These are phyloP conservation scores for Lacerta bilineata DNA, from an alignment of 2,797 vertebrate genomes.

Conservation along the genomic window DNA sequence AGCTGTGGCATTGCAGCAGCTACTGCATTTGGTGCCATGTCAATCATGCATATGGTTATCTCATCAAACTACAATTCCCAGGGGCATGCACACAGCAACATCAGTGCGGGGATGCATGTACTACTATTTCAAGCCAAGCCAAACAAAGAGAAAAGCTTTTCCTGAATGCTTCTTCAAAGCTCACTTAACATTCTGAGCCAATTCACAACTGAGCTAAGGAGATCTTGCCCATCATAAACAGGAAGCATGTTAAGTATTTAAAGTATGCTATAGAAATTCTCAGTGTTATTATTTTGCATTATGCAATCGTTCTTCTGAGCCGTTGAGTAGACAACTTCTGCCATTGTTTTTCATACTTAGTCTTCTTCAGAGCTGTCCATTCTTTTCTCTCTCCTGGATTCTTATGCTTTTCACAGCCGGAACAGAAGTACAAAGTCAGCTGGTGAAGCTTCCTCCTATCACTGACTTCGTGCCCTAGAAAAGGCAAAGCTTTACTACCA, in stretches of 20 bases:
- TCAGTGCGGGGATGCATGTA: neutral
- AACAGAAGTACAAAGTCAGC: neutral
- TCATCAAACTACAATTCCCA: neutral
- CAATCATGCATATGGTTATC: neutral
- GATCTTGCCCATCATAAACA: neutral
- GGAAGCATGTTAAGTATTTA: neutral
- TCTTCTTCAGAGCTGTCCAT: neutral
- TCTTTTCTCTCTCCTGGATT: neutral
- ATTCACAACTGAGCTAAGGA: neutral
- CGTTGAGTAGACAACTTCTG: neutral
- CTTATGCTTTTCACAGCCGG: neutral
- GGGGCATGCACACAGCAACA: neutral
- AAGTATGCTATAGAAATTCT: neutral
- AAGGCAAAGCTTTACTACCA: neutral
- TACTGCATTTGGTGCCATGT: neutral
- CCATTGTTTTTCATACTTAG: neutral
- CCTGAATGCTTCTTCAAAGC: neutral
- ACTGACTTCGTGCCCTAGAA: neutral
- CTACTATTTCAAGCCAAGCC: neutral
- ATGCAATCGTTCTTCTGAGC: neutral
- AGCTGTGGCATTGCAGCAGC: neutral
- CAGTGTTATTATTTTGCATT: neutral
- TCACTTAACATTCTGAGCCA: neutral
- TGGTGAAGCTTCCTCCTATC: neutral
- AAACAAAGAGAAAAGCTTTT: neutral